Conservation (phyloP, 2,888 invertebrate species). For the Zele albiditarsus region DNA sequence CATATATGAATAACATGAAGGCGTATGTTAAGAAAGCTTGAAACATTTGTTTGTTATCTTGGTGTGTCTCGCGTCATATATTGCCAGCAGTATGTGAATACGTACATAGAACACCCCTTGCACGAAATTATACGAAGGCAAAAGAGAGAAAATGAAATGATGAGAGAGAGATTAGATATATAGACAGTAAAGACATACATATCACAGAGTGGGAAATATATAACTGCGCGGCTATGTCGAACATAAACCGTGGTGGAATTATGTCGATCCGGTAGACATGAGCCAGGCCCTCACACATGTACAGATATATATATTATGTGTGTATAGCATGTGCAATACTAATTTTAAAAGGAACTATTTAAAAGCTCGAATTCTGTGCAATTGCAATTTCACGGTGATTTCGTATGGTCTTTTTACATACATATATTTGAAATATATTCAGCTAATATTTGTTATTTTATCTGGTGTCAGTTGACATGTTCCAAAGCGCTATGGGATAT, state of each 20-base stretch:
- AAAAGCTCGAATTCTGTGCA: background rate
- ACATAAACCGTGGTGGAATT: conserved; percentile 61
- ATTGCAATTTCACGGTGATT: background rate
- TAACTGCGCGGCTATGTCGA: conserved; percentile 28
- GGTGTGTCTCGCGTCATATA: conserved; percentile 33
- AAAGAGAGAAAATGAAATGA: background rate
- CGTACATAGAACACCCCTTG: conserved; percentile 1
- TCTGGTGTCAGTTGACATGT: too few relatives aligned
- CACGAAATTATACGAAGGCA: background rate
- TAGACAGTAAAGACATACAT: background rate
- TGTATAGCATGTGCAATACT: conserved; percentile 2
- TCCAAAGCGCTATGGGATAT: too few relatives aligned
- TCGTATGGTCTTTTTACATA: background rate
- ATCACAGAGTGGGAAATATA: background rate
- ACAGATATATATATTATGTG: background rate
- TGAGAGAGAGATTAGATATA: conserved; percentile 1
- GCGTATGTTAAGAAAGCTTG: background rate
- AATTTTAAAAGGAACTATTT: conserved; percentile 8
- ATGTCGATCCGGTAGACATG: conserved; percentile 60
- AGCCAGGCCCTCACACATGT: conserved; percentile 55
- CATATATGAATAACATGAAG: background rate
- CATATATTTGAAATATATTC: background rate
- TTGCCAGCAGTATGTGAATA: conserved; percentile 24
- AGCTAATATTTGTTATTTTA: background rate
- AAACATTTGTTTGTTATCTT: conserved; percentile 39